Conservation (phyloP, 2,797 vertebrate genomes). For the Sphaeramia orbicularis region DNA sequence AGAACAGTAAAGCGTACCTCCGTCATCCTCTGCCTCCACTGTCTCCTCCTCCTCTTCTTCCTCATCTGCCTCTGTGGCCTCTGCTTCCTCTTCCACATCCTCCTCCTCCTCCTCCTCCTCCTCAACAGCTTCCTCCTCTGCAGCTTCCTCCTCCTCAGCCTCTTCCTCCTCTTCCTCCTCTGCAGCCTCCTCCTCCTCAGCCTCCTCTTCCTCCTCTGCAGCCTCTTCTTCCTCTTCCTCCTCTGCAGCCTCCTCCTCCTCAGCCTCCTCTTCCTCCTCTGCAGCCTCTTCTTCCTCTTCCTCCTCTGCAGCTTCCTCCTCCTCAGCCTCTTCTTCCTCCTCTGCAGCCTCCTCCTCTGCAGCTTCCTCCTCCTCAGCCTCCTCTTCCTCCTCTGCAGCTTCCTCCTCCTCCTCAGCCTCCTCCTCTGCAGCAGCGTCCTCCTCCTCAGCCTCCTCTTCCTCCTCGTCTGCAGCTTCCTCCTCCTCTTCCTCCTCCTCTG, state of each 20-base stretch:
- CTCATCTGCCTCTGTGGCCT: neutral
- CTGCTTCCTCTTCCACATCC: no score
- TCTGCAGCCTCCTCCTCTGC: neutral
- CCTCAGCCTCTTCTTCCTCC: neutral
- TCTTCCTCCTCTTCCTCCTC: neutral
- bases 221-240: neutral
- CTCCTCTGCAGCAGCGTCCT: neutral
- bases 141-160: conserved; percentile 8
- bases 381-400: conserved; percentile 12
- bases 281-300: neutral
- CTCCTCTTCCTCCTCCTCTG: neutral
- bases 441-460: neutral
- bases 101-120: neutral
- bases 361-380: neutral
- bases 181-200: neutral
- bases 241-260: conserved; percentile 10
- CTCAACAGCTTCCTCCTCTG: neutral
- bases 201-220: neutral
- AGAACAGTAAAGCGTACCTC: no score
- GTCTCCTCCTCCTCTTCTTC: neutral
- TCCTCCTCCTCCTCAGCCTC: neutral
- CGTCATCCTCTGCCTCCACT: no score
- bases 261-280: neutral
- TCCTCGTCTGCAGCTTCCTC: neutral
- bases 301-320: neutral